Evolutionary conservation across 2,888 invertebrate species (phyloP), one percentile per base, ranked within the genome.

Genomic region (Tetranychus truncatus): DNA sequence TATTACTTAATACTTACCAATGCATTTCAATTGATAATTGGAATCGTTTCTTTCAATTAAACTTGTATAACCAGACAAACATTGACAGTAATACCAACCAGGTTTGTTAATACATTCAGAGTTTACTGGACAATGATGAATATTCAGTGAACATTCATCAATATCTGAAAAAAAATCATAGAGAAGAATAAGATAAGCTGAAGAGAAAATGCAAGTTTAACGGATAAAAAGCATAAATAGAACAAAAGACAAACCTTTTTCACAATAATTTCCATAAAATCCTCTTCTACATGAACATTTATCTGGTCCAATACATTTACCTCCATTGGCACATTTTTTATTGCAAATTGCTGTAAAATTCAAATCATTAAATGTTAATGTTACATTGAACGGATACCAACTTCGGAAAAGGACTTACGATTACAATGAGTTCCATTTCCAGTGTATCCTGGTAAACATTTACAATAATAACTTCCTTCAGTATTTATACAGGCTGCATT

Each of bases 301-400:
- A 80, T 88, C 89, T 67, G 91, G 91, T 74, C 88, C 87, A 74
- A 87, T 85, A 84, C 93, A 92, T 79, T 86, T 85, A 76, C 92
- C 92, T 74, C 92, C 91, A 83, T 92, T 92, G 80, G 89, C 85
- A 82, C 93, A 93, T 1, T 88, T 88, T 77, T 88, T 88, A 79
- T 87, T 87, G 83, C 92, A 92, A 75, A 89, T 86, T 74, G 92
- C 92, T 92, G 83, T 34, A 34, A 34, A 34, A 34, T 34, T 34
- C 34, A 34, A 34, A 34, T 34, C 34, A 34, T 34, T 34, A 74
- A 7, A 7, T 20, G 2, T 34, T 34, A 34, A 34, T 34, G 24
- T 34, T 34, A 34, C 5, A 65, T 71, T 15, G 45, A 24, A 65
- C 45, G 66, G 44, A 20, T 8, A 72, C 20, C 45, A 44, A 21